phyloP scores from a whole-genome alignment of 2,888 invertebrate genomes.

The Mesorhabditis belari region DNA sequence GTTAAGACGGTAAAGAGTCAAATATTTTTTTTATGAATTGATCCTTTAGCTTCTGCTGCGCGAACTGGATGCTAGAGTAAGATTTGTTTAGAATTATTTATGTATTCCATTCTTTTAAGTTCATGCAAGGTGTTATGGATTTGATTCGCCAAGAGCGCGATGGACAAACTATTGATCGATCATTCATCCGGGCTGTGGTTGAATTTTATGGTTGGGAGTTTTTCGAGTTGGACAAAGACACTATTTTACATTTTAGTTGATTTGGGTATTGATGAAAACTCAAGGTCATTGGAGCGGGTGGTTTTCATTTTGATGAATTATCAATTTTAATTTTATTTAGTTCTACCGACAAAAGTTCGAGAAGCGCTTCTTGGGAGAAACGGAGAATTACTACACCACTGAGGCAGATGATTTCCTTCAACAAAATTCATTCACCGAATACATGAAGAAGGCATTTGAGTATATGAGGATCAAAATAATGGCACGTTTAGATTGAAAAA shows the following conservation, averaged over 20 bases:
- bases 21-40: neutral
- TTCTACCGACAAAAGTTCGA: slow-evolving; percentile 70
- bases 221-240: slow-evolving; percentile 75
- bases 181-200: slow-evolving; percentile 93
- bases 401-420: slow-evolving; percentile 89
- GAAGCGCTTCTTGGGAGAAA: slow-evolving; percentile 85
- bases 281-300: slow-evolving; percentile 83
- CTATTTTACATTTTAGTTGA: slow-evolving; percentile 66
- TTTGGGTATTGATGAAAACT: neutral
- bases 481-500: neutral
- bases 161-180: slow-evolving; percentile 91
- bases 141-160: slow-evolving; percentile 90
- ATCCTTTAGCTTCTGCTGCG: slow-evolving; percentile 79
- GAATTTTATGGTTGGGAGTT: slow-evolving; percentile 73
- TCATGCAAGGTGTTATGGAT: slow-evolving; percentile 83
- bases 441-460: slow-evolving; percentile 69
- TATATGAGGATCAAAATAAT: neutral
- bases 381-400: slow-evolving; percentile 83
- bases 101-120: slow-evolving; percentile 78
- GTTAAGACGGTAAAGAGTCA: slow-evolving; percentile 72
- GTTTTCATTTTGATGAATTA: too few species aligned
- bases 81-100: slow-evolving; percentile 89
- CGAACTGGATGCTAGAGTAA: slow-evolving; percentile 86
- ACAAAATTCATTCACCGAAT: slow-evolving; percentile 93
- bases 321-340: too few species aligned